Base-by-base conservation (phyloP, 1,140 invertebrate species). In the Drosophila pseudoobscura region DNA sequence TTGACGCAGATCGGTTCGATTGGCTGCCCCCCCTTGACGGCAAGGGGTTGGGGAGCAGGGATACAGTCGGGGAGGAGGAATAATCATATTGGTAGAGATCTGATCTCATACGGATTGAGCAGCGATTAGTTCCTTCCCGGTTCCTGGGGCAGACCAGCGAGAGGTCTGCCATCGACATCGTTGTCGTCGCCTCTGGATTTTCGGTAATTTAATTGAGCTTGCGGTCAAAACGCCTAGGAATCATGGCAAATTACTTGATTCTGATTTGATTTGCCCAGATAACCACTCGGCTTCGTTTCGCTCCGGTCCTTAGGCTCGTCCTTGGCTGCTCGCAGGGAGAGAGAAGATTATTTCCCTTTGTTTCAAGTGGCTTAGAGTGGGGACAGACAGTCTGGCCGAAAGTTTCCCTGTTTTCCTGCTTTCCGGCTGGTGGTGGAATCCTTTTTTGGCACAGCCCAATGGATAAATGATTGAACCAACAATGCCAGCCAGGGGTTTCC, bases 181-280 rank as follows among this genome's bases (percentile, higher is more conserved):
- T 47, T 8, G 15, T 6, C 53, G 55, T 51, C n/a, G n/a, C 29
- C 45, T 57, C 41, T 50, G 51, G 72, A 72, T 50, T 75, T 59
- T 69, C 52, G 62, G 57, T 88, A 87, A 87, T 87, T 87, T 88
- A 88, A 87, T 87, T 88, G 83, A 76, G 83, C 83, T 87, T 87
- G 83, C 78, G 83, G 83, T 88, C 83, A 83, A 59, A 88, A 78
- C 71, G 78, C 55, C 63, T 49, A 46, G 83, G 64, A 88, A 88
- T 87, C 83, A 87, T 88, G 66, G 75, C 45, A 65, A 87, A 87
- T 88, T 83, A 87, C 83, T 88, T 88, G 83, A 87, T 88, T 88
- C 83, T 88, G 84, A 87, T 87, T 87, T 87, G 83, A 87, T 87
- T 87, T 88, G 83, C 69, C 63, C 75, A 78, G 83, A 77, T 77